Evolutionary conservation across 1,140 invertebrate genomes (phyloP).

Genomic region (Asobara japonica): DNA sequence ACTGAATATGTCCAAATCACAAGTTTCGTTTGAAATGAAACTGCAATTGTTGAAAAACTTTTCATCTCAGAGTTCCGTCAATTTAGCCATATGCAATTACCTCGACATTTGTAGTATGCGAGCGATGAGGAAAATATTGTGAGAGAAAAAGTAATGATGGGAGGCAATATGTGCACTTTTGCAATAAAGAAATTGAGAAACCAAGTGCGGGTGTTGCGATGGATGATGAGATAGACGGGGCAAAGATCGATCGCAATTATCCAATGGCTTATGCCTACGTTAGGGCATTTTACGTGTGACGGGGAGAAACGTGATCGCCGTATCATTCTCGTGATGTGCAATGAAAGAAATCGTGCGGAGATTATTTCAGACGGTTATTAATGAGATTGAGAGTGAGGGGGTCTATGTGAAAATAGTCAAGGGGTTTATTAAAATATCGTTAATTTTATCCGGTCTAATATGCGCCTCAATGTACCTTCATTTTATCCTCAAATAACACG

Average conservation of each 20-base stretch:
- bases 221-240: constrained; percentile 11
- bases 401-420: background rate
- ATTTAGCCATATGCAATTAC: background rate
- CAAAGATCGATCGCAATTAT: constrained; percentile 34
- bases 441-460: no score
- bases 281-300: background rate
- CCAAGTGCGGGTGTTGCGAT: constrained; percentile 15
- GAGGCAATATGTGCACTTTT: constrained; percentile 22
- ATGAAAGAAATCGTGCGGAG: constrained; percentile 1
- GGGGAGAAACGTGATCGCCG: background rate
- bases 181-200: constrained; percentile 16
- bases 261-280: background rate
- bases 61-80: background rate
- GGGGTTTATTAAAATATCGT: background rate
- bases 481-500: no score
- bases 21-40: no score
- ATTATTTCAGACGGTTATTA: background rate
- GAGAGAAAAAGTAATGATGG: background rate
- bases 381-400: background rate
- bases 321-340: constrained; percentile 11
- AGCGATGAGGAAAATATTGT: background rate
- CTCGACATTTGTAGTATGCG: background rate
- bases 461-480: no score
- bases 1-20: no score
- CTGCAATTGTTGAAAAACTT: constrained; percentile 4